Evolutionary conservation across 2,888 invertebrate species (phyloP), one percentile per base, ranked within the genome.

Genomic region (Melinaea marsaeus): DNA sequence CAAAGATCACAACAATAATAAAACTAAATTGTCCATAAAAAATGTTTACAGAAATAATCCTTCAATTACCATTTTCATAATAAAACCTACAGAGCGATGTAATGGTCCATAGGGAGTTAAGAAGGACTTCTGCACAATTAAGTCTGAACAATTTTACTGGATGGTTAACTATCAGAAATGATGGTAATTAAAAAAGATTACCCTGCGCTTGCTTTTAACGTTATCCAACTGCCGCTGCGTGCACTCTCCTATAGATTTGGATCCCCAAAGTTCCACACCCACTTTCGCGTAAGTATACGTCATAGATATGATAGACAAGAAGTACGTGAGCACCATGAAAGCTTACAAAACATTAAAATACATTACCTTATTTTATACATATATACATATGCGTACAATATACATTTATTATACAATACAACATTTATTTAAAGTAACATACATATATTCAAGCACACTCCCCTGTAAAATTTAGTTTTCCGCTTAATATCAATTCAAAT

Each of bases 201-300:
- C 98, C 94, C 97, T 93, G 80, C 98, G 92, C 91, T 98, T 98
- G 80, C 97, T 97, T 75, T 95, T 95, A 75, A 98, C 96, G 79
- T 96, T 96, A 79, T 98, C 98, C 79, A 96, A 93, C 80, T 98
- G 98, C 61, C 97, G 91, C 71, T 97, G 96, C 22, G 98, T 98
- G 77, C 22, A 22, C 22, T 22, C 22, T 22, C 22, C 22, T 22
- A 22, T 22, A 22, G 22, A 22, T 22, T 22, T 22, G 22, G 22
- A 22, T 22, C 22, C 22, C 22, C 22, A 22, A 22, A 22, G 22
- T 22, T 22, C 22, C 22, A 22, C 22, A 22, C 22, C 22, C 22
- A 22, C 22, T 22, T 22, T 22, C 22, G 22, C 22, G 22, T 22
- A 22, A 22, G 22, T 22, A 1, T 22, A 22, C 22, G 22, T 22